These are phyloP conservation scores for Sinosuthora webbiana DNA, from an alignment of 2,113 vertebrate species.

Conservation along the genomic window DNA sequence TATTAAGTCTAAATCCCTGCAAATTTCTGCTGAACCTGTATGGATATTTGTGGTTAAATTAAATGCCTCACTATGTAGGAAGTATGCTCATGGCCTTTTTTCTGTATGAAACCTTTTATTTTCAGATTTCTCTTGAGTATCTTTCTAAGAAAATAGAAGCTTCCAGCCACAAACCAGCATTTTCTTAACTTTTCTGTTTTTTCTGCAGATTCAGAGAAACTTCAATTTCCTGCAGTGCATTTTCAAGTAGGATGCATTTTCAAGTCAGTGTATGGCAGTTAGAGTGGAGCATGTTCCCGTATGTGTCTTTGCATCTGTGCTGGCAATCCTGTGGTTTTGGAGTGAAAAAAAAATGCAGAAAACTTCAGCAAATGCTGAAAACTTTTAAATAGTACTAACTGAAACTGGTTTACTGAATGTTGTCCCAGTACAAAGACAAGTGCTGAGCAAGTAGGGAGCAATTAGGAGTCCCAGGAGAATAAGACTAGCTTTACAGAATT, in stretches of 20 bases:
- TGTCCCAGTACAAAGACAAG: neutral
- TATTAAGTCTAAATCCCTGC: neutral
- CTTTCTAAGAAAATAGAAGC: neutral
- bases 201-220: neutral
- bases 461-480: neutral
- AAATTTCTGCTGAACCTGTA: neutral
- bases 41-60: neutral
- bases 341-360: neutral
- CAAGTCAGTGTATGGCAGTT: neutral
- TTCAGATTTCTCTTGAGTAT: neutral
- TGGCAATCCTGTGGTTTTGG: neutral
- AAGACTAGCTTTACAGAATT: neutral
- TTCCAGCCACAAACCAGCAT: neutral
- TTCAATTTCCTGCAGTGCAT: rapidly evolving
- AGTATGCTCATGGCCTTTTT: neutral
- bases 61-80: neutral
- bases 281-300: neutral
- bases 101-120: neutral
- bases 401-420: neutral
- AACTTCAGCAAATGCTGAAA: neutral
- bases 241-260: neutral
- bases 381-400: neutral
- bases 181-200: neutral
- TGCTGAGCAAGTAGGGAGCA: neutral
- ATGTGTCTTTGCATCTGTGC: neutral